Conservation (phyloP, 1,140 invertebrate species). For the Fopius arisanus region DNA sequence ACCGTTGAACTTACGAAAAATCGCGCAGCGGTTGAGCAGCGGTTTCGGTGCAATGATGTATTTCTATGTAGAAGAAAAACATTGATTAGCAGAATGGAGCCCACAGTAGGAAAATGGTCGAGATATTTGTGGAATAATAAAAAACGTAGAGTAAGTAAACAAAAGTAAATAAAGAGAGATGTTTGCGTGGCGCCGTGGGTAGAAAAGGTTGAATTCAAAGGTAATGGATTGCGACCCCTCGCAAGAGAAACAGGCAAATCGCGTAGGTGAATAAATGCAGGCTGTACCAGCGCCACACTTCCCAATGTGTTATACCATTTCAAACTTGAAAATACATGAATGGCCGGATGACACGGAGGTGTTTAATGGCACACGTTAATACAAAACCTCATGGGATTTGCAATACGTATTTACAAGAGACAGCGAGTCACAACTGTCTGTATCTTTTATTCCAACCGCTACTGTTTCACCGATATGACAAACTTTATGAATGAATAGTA, state of each 20-base stretch:
- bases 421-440: background rate
- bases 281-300: background rate
- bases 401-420: background rate
- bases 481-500: constrained; percentile 23
- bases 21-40: no score
- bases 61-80: no score
- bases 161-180: constrained; percentile 1
- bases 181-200: constrained; percentile 14
- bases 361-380: constrained; percentile 26
- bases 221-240: constrained; percentile 31
- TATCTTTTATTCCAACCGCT: constrained; percentile 20
- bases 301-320: background rate
- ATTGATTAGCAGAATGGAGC: no score
- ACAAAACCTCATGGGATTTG: background rate
- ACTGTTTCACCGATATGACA: constrained; percentile 17
- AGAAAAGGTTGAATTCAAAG: constrained; percentile 32
- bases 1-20: no score
- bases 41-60: no score
- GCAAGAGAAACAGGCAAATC: background rate
- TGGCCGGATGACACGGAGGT: constrained; percentile 34
- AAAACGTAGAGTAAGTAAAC: background rate
- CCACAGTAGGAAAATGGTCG: no score
- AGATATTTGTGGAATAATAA: no score
- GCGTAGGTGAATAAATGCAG: constrained; percentile 33
- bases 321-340: constrained; percentile 17